Base-by-base conservation (phyloP, 2,113 vertebrate species). In the Scartelaos histophorus region DNA sequence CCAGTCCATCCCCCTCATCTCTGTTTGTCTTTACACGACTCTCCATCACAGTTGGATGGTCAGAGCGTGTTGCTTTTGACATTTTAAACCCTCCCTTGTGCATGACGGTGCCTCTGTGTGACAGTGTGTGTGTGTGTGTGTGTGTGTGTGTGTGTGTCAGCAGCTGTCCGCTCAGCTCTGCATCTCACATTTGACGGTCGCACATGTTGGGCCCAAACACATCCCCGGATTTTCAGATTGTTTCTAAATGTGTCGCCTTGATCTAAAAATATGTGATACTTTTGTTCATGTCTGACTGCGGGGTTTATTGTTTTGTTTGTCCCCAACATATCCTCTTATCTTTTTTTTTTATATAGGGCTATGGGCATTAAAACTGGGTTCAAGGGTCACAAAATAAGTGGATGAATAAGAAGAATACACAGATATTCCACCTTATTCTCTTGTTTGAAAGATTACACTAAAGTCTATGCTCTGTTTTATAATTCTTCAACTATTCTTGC, bases 81-180 rank as follows among this genome's bases (percentile, higher is more conserved):
- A 76, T 82, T 84, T 77, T 73, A 79, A 87, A 87, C 83, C 71
- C 61, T 38, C 61, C 10, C 34, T 3, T 64, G 61, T 64, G 56
- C 57, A 34, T 43, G 46, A 67, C 17, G n/a, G 53, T 47, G 56
- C 67, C 70, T 77, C 72, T 54, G 15, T 62, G 46, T 70, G 67
- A 68, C 82, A 3, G 49, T 51, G 38, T 43, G 38, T 43, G 38
- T 43, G 38, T 11, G 38, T 43, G 9, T 43, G 38, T 43, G 17
- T 85, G 78, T 75, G 53, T 56, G n/a, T 7, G 73, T n/a, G 2
- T 21, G 6, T 85, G 78, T 74, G n/a, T 82, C 87, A 82, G 82
- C 90, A 88, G 85, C 84, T 90, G 87, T 90, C 82, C 35, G 10
- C 60, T 84, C 66, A 72, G 62, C 74, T 86, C 82, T 71, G 70